These are phyloP conservation scores for Machimus rusticus DNA, from an alignment of 2,888 invertebrate genomes.

Conservation along the genomic window DNA sequence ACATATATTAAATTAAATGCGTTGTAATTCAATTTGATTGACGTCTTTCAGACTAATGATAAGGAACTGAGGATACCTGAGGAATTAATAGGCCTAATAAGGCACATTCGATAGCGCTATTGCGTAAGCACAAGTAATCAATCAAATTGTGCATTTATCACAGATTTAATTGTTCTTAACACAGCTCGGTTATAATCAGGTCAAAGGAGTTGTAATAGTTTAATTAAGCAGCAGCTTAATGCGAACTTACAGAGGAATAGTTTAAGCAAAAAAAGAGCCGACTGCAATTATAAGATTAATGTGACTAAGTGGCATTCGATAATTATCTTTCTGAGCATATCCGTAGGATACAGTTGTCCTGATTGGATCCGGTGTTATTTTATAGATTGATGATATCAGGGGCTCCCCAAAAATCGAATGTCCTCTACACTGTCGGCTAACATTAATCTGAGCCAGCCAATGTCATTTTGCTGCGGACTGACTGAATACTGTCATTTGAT, in stretches of 20 bases:
- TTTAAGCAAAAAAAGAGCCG: neutral
- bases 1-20: neutral
- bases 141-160: neutral
- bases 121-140: neutral
- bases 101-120: neutral
- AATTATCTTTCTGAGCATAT: conserved; percentile 24
- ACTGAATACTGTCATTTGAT: conserved; percentile 37
- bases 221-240: neutral
- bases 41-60: neutral
- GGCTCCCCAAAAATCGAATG: conserved; percentile 14
- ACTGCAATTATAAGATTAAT: conserved; percentile 15
- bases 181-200: neutral
- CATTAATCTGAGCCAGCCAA: conserved; percentile 27
- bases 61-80: neutral
- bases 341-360: neutral
- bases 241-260: neutral
- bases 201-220: conserved; percentile 15
- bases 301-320: neutral
- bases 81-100: neutral
- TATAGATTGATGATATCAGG: conserved; percentile 35
- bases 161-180: neutral
- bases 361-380: conserved; percentile 22
- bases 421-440: conserved; percentile 27
- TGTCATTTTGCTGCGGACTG: conserved; percentile 24
- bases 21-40: neutral